phyloP scores from a whole-genome alignment of 1,140 invertebrate species.

The Pseudomyrmex gracilis region DNA sequence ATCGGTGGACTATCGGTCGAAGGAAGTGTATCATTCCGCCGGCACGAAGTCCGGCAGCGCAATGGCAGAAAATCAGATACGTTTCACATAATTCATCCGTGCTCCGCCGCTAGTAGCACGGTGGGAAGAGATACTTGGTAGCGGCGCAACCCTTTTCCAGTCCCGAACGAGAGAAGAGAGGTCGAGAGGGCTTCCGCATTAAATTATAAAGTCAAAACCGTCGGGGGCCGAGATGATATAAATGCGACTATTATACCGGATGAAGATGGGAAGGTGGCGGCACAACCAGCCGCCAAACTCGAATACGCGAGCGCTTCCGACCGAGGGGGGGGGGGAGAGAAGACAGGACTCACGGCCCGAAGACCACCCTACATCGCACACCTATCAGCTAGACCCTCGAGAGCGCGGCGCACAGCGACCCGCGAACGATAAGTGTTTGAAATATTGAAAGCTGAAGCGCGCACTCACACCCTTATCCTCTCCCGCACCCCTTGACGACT shows the following conservation, averaged over 20 bases:
- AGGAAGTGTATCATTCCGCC: slow-evolving; percentile 55
- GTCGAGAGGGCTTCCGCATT: slow-evolving; percentile 75
- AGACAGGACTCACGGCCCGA: slow-evolving; percentile 50
- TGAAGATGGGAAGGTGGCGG: slow-evolving; percentile 51
- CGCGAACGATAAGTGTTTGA: slow-evolving; percentile 84
- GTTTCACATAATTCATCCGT: slow-evolving; percentile 76
- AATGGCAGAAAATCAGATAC: slow-evolving; percentile 76
- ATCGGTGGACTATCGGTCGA: slow-evolving; percentile 55
- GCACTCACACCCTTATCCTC: slow-evolving; percentile 63
- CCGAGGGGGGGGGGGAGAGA: too few relatives aligned
- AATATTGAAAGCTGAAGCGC: slow-evolving; percentile 85
- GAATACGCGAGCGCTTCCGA: slow-evolving; percentile 58
- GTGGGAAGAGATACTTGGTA: slow-evolving; percentile 60
- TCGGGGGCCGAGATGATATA: slow-evolving; percentile 80
- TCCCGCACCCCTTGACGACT: slow-evolving; percentile 46
- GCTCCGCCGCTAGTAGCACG: slow-evolving; percentile 41
- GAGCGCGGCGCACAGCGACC: slow-evolving; percentile 50
- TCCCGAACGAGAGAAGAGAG: slow-evolving; percentile 45
- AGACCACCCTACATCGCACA: slow-evolving; percentile 4
- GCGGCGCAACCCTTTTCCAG: slow-evolving; percentile 74
- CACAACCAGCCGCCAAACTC: slow-evolving; percentile 44
- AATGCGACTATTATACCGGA: slow-evolving; percentile 84
- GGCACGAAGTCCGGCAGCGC: slow-evolving; percentile 22
- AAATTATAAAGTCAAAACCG: slow-evolving; percentile 85
- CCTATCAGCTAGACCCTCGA: slow-evolving; percentile 48